Evolutionary conservation across 2,113 vertebrate species (phyloP), one percentile per base, ranked within the genome.

Genomic region (Oenanthe melanoleuca): DNA sequence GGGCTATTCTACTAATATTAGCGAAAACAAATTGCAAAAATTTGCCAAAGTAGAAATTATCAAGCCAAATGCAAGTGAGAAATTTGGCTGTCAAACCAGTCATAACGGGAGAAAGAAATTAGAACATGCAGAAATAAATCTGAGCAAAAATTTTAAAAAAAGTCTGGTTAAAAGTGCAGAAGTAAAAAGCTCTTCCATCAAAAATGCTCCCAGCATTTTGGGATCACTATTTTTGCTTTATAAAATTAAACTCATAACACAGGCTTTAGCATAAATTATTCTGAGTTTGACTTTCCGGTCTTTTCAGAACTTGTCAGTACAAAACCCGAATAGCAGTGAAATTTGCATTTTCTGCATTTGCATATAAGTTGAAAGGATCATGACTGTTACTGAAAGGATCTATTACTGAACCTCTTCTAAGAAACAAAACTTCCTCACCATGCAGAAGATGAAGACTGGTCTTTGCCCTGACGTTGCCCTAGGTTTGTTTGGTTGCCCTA

Each of bases 171-270:
- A 86, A 89, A 86, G 50, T 49, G 45, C 50, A 56, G 78, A 45
- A 81, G 19, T 34, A 61, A 75, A 79, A 67, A 72, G 15, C 34
- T 89, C 45, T 89, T 93, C 40, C 33, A 57, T 67, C 29, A 31
- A 34, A 88, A 90, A 72, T 61, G 33, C 42, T 87, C 82, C 53
- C 91, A 80, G 15, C 15, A 45, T 89, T 92, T 79, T 89, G 70
- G 45, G 50, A 82, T 66, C 42, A 92, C 42, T 86, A 29, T 86
- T 93, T 95, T 87, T 88, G 28, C 74, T 92, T 83, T 83, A 94
- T 70, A 57, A 93, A 96, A 80, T 94, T 69, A 55, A 85, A 71
- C 40, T 87, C 87, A 44, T 53, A 90, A 44, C 37, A 70, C 4
- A 52, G 22, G 49, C 60, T 79, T 92, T 79, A 57, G 1, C 11